These are phyloP conservation scores for Ylistrum balloti DNA, from an alignment of 1,140 invertebrate species.

Conservation along the genomic window DNA sequence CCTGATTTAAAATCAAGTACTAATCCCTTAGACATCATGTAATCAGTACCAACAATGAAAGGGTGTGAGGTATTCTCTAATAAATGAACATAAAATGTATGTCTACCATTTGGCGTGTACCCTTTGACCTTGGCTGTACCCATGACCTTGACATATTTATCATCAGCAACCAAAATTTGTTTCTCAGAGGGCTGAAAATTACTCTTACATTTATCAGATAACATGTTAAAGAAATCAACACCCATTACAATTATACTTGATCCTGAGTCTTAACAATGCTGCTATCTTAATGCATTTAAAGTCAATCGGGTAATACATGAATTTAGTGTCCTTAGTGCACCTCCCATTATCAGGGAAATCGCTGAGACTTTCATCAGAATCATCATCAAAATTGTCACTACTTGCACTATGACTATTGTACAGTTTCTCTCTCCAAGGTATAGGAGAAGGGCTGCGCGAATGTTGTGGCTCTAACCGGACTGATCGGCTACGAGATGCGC, in stretches of 20 bases:
- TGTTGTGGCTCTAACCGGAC: too few relatives aligned
- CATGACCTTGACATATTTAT: constrained; percentile 11
- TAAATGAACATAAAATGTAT: background rate
- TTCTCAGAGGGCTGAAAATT: background rate
- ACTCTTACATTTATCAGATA: background rate
- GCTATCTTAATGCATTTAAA: background rate
- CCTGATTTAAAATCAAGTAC: background rate
- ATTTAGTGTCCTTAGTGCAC: background rate
- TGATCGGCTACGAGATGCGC: too few relatives aligned
- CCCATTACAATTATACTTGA: background rate
- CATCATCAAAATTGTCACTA: background rate
- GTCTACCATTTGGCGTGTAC: background rate
- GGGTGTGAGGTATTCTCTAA: background rate
- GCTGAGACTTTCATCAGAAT: background rate
- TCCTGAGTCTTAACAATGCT: background rate
- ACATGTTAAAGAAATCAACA: background rate
- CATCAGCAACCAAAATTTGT: background rate
- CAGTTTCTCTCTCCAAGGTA: background rate
- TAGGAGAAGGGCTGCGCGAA: too few relatives aligned
- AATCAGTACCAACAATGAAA: background rate
- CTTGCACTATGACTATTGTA: background rate
- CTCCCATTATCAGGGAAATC: background rate
- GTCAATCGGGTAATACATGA: background rate
- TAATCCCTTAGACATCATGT: constrained; percentile 3
- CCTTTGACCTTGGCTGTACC: constrained; percentile 6